Evolutionary conservation across 2,113 vertebrate species (phyloP), one percentile per base, ranked within the genome.

Genomic region (Triplophysa dalaica): DNA sequence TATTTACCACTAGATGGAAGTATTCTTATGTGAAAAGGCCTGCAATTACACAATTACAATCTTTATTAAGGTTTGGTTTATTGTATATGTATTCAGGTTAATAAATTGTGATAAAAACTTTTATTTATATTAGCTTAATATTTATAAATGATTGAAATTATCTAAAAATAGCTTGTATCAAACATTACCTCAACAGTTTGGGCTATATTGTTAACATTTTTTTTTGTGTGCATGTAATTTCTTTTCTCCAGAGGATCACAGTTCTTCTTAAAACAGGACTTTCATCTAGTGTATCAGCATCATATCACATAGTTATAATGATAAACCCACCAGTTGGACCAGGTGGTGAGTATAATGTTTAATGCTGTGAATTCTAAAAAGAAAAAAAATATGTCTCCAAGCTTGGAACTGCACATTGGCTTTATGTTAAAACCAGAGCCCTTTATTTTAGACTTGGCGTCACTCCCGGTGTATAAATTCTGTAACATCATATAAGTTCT

Each of bases 1-100:
- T 78, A 48, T 56, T 60, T 50, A 78, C 80, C 80, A 79, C 75
- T 52, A 82, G 76, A 26, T 81, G 79, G 79, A 21, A 62, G 43
- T 52, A 77, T 60, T 50, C 16, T 52, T 62, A 45, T 50, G 29
- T 69, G 43, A n/a, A 38, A 68, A 19, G 4, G 54, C 19, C 50
- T 50, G 8, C 22, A 26, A 29, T 19, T 6, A 26, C 14, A 50
- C 45, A 26, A 29, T 70, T 26, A 5, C 52, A 19, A 54, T 41
- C 24, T 54, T 50, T 14, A 73, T 26, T 16, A 4, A 50, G 2
- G 16, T 63, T 76, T 29, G 9, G 11, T 16, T 33, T 76, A 48
- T 52, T 16, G 0, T 14, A 52, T 16, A 2, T 45, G 43, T 45
- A 11, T 45, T 4, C 7, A 38, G 33, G 33, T 11, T 45, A 12